A percentile compares a stretch with the other conserved stretches of the same genome.
Conservation (phyloP, 2,113 vertebrate species). For the Coryphaenoides rupestris region DNA sequence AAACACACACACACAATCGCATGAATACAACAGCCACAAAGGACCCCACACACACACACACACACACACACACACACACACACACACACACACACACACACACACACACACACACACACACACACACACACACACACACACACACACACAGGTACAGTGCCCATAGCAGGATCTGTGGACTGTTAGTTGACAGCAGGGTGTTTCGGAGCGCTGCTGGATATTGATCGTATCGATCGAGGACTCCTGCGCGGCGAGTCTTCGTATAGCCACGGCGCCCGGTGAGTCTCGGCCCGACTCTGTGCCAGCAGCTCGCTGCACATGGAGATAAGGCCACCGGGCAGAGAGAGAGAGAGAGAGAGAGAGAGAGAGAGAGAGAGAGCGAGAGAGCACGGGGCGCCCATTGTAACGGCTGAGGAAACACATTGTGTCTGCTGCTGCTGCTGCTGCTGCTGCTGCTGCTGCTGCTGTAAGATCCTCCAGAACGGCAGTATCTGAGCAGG, state of each 20-base stretch:
- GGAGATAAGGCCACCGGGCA: constrained; percentile 50
- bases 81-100: constrained; percentile 10
- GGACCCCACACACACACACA: neutral
- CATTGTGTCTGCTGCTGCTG: constrained; percentile 9
- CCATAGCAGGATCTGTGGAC: constrained; percentile 12
- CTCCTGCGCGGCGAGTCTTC: constrained; percentile 60
- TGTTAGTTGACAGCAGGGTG: constrained; percentile 51
- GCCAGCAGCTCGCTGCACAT: constrained; percentile 50
- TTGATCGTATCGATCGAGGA: constrained; percentile 63
- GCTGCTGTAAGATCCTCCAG: constrained; percentile 1
- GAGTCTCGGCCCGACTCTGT: constrained; percentile 50
- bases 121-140: constrained; percentile 7
- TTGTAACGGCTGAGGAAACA: constrained; percentile 45
- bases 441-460: neutral
- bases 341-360: constrained; percentile 15
- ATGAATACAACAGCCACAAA: too few species aligned
- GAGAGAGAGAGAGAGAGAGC: constrained; percentile 20
- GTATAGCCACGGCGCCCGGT: constrained; percentile 37
- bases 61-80: constrained; percentile 5
- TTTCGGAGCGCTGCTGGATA: constrained; percentile 55
- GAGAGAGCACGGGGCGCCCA: constrained; percentile 18
- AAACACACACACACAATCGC: too few species aligned
- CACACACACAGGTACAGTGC: constrained; percentile 1
- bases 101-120: neutral
- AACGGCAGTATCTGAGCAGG: too few species aligned